phyloP scores from a whole-genome alignment of 2,797 vertebrate species.

The Arremon aurantiirostris region DNA sequence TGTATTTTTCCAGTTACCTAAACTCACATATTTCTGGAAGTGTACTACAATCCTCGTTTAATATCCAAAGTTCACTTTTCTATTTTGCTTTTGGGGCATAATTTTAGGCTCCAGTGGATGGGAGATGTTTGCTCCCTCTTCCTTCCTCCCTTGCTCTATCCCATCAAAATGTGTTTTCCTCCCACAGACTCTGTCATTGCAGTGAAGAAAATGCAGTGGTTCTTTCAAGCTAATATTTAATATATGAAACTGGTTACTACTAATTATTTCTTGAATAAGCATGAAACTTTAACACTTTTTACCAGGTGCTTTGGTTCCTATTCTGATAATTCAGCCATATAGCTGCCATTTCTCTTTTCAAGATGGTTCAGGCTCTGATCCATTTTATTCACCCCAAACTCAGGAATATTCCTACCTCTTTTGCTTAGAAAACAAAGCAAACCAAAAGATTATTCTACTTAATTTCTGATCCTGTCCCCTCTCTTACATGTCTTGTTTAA shows the following conservation, averaged over 20 bases:
- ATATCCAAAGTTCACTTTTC: not conserved
- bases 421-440: not conserved
- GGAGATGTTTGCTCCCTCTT: not conserved
- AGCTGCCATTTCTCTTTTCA: slow-evolving; percentile 33
- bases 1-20: not conserved
- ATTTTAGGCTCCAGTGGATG: not conserved
- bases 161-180: not conserved
- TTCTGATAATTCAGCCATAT: not conserved
- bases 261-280: not conserved
- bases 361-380: not conserved
- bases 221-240: not conserved
- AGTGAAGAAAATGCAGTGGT: not conserved
- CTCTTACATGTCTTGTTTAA: not conserved
- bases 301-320: not conserved
- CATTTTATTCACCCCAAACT: not conserved
- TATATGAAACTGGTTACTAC: not conserved
- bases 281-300: not conserved
- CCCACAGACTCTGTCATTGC: not conserved
- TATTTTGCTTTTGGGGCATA: not conserved
- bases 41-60: not conserved
- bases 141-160: not conserved
- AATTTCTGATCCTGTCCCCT: not conserved
- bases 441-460: not conserved
- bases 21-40: not conserved
- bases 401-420: slow-evolving; percentile 2